Evolutionary conservation across 1,140 invertebrate genomes (phyloP).

Genomic region (Bicyclus anynana): DNA sequence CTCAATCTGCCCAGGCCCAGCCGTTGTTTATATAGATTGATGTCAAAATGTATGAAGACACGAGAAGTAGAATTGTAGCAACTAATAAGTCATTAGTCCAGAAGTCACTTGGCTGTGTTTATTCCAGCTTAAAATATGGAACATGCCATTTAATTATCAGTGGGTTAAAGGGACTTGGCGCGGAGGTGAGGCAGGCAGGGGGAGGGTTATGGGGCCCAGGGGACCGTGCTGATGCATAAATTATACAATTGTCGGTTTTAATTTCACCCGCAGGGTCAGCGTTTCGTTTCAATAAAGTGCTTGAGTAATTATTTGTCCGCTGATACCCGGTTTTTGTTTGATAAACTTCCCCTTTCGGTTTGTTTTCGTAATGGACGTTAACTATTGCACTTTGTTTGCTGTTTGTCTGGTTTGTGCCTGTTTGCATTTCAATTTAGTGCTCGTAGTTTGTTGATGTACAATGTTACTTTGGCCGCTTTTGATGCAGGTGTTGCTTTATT

Average conservation of each 20-base stretch:
- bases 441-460: too few relatives aligned
- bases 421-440: too few relatives aligned
- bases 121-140: slow-evolving; percentile 7
- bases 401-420: neutral
- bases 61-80: too few relatives aligned
- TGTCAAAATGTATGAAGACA: too few relatives aligned
- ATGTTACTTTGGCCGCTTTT: too few relatives aligned
- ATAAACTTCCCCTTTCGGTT: slow-evolving; percentile 10
- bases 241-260: slow-evolving; percentile 47
- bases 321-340: slow-evolving; percentile 13
- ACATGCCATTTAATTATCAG: slow-evolving; percentile 17
- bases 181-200: neutral
- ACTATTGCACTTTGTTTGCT: slow-evolving; percentile 2
- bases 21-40: too few relatives aligned
- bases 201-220: neutral
- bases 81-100: too few relatives aligned
- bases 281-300: slow-evolving; percentile 17
- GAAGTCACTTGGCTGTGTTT: too few relatives aligned
- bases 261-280: slow-evolving; percentile 29
- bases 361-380: slow-evolving; percentile 5
- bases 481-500: too few relatives aligned
- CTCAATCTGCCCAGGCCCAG: too few relatives aligned
- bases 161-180: slow-evolving; percentile 10
- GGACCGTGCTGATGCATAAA: slow-evolving; percentile 43
- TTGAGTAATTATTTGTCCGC: slow-evolving; percentile 15